Base-by-base conservation (phyloP, 2,888 invertebrate genomes). In the Synergus itoensis region DNA sequence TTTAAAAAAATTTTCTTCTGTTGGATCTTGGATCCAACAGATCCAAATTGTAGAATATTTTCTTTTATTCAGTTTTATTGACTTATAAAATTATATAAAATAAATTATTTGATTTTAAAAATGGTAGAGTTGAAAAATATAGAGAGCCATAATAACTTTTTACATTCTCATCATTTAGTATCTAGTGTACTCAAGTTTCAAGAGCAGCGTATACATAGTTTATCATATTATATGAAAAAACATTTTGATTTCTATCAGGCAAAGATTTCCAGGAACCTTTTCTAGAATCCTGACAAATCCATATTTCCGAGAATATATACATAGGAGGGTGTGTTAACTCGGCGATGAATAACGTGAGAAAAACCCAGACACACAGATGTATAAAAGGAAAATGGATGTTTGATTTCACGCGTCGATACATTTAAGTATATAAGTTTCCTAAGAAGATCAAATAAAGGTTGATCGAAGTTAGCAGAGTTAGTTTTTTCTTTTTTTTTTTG, bases 381-480 rank as follows among this genome's bases (percentile, higher is more conserved):
- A 53, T n/a, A 53, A 53, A n/a, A 53, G n/a, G 53, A 53, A 53
- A 53, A 53, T 53, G 53, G 12, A 53, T 53, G 5, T 16, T n/a
- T 53, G 53, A n/a, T 53, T 53, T n/a, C 14, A 53, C n/a, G 12
- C n/a, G 53, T 28, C 53, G n/a, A 48, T 53, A n/a, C 8, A n/a
- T 53, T 53, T 53, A 28, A 3, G 28, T 28, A 28, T 28, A 28
- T 28, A 28, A 28, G 28, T 28, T n/a, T 53, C n/a, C 53, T n/a
- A n/a, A 53, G n/a, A 53, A n/a, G 53, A 53, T 53, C 53, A 53
- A 53, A 53, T n/a, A n/a, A n/a, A 53, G n/a, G n/a, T n/a, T 12
- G 8, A 53, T n/a, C 16, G 8, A 53, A 53, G 53, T 53, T 53
- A n/a, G 28, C 28, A 53, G n/a, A 53, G 7, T 53, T 8, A 48